Evolutionary conservation across 1,140 invertebrate species (phyloP), one percentile per base, ranked within the genome.

Genomic region (Drosophila azteca): DNA sequence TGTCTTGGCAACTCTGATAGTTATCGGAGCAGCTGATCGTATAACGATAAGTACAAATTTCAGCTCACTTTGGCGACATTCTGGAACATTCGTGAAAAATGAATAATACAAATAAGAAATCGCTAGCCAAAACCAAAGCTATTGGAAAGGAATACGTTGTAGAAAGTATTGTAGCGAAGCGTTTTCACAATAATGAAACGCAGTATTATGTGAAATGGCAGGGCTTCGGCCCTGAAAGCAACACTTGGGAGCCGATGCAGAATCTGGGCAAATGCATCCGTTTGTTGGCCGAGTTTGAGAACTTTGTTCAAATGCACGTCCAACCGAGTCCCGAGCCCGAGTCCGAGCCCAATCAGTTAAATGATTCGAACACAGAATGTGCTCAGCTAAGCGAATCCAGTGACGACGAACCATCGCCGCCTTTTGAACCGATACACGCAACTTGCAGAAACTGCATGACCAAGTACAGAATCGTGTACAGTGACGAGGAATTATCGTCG

Each of bases 161-260:
- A 3, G 80, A 83, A 13, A 61, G 55, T 8, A 76, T 83, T 6
- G 9, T 41, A 0, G 41, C 45, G 1, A 84, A 69, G 8, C 67
- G 80, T 6, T 80, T 55, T 11, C 24, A 13, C 0, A 6, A 41
- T 26, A 71, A 71, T 0, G 76, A 63, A 1, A 39, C 60, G 2
- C 63, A 84, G 6, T 20, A 68, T 1, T 24, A 50, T 5, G 11
- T 79, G 0, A 77, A 84, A 15, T 84, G 80, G 80, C 0, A 31
- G 4, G 66, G 46, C 8, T 85, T 55, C 17, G 20, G 60, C 0
- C 0, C 15, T 0, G 17, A 67, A 5, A 17, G 72, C 1, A 65
- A n/a, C n/a, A 77, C 72, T 6, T 84, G 80, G 80, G 80, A 79
- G 49, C 72, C 80, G 9, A 39, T 68, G 6, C 63, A 79, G 9